These are phyloP conservation scores for Tenthredo amoena DNA, from an alignment of 2,888 invertebrate genomes.

Conservation along the genomic window DNA sequence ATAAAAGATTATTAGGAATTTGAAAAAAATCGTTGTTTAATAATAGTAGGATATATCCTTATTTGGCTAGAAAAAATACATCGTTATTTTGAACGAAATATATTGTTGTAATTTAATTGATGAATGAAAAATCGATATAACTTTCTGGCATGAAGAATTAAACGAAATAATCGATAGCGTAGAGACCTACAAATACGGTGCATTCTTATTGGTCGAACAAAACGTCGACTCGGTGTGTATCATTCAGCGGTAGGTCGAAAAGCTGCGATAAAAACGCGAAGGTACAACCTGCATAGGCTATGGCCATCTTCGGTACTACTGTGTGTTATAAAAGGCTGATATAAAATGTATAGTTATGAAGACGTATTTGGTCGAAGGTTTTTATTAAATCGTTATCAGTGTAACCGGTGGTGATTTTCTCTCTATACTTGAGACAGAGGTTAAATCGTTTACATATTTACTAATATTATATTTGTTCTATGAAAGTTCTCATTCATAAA, in stretches of 20 bases:
- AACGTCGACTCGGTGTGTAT: background rate
- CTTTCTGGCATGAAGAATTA: background rate
- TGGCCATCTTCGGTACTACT: conserved; percentile 30
- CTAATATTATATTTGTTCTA: background rate
- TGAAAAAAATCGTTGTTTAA: background rate
- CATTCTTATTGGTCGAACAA: conserved; percentile 32
- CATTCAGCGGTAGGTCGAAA: background rate
- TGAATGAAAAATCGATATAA: background rate
- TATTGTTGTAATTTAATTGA: background rate
- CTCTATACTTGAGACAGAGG: background rate
- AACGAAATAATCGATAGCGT: conserved; percentile 17
- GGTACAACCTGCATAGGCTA: conserved; percentile 17
- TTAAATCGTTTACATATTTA: background rate
- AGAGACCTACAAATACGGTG: conserved; percentile 1
- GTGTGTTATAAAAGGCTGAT: background rate
- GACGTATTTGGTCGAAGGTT: background rate
- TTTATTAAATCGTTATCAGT: background rate
- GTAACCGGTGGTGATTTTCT: background rate
- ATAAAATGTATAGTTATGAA: background rate
- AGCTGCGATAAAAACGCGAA: background rate
- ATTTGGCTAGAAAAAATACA: background rate
- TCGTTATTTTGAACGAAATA: background rate
- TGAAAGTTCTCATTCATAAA: conserved; percentile 19
- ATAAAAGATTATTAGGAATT: background rate
- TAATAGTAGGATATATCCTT: background rate